Conservation (phyloP, 2,797 vertebrate genomes). For the Acanthis flammea region DNA sequence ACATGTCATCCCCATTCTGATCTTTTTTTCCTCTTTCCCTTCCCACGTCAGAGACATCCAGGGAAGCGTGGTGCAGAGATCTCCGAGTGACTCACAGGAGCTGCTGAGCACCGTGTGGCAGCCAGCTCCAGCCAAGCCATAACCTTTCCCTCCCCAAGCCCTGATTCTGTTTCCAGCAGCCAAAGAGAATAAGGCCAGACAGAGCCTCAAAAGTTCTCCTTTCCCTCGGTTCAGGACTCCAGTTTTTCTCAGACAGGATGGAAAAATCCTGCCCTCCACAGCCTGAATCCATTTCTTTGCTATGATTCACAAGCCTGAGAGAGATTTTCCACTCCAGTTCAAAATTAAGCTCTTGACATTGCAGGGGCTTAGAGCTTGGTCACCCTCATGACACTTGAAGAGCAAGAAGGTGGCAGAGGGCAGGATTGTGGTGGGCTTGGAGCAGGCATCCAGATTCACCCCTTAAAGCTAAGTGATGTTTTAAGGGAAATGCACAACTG, state of each 20-base stretch:
- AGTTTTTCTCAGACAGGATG: constrained; percentile 56
- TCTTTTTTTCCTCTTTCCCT: neutral
- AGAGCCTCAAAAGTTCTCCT: constrained; percentile 10
- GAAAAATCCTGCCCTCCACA: constrained; percentile 61
- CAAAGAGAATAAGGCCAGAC: neutral
- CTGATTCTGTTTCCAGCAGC: constrained; percentile 33
- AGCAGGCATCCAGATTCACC: neutral
- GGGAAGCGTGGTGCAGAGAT: neutral
- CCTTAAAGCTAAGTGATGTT: neutral
- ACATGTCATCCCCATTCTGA: neutral
- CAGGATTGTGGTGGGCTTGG: neutral
- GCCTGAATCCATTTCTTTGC: constrained; percentile 59
- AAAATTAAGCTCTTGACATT: constrained; percentile 51
- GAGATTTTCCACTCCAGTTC: constrained; percentile 73
- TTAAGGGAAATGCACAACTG: neutral
- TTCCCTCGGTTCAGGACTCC: neutral
- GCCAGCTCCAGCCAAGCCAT: neutral
- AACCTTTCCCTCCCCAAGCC: neutral
- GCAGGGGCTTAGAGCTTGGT: neutral
- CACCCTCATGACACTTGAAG: neutral
- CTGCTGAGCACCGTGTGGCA: neutral
- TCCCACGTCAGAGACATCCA: constrained; percentile 6
- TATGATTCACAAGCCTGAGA: constrained; percentile 71
- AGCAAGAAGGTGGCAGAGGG: neutral
- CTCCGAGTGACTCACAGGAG: constrained; percentile 26